Base-by-base conservation (phyloP, 1,140 invertebrate genomes). In the Drosophila nasuta region DNA sequence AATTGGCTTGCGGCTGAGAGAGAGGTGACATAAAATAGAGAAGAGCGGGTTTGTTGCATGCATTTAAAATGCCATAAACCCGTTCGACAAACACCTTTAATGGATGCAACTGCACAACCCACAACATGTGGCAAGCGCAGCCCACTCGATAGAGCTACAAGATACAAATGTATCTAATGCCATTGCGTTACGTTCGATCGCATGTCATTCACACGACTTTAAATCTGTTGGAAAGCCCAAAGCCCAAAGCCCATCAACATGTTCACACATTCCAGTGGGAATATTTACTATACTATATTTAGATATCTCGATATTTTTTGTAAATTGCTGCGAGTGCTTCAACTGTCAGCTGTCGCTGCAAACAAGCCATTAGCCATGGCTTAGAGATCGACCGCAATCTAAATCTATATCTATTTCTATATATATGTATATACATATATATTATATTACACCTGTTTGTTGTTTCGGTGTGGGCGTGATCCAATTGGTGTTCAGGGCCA, bases 271-370 rank as follows among this genome's bases (percentile, higher is more conserved):
- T 5, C 15, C 43, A 28, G n/a, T 17, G 30, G 30, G 30, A 33
- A 11, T 60, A 52, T 62, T 41, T 25, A 11, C 1, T 30, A 51
- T 10, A 56, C 20, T 56, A 71, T 28, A 48, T 11, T 10, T 65
- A 58, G 66, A 66, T 60, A 20, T 35, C 10, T 46, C 15, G 33
- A 52, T 52, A 15, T 46, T 56, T 56, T 8, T 33, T 33, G 30
- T 33, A 33, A 8, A 38, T 38, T 10, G 6, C 10, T 30, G 30
- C 35, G 45, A 46, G 56, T 73, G 54, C 20, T 68, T 68, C 13
- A 56, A 28, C 59, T 75, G 59, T 28, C 25, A n/a, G 66, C 59
- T 45, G 72, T 58, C 30, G 5, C 15, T 25, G 20, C 20, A 25
- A 25, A 51, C 51, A 25, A 49, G 51, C 49, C 38, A 28, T 52